Percentiles rank a stretch among this genome's conserved stretches.
Conservation (phyloP, 2,113 vertebrate genomes). For the Platycercus adscitus region DNA sequence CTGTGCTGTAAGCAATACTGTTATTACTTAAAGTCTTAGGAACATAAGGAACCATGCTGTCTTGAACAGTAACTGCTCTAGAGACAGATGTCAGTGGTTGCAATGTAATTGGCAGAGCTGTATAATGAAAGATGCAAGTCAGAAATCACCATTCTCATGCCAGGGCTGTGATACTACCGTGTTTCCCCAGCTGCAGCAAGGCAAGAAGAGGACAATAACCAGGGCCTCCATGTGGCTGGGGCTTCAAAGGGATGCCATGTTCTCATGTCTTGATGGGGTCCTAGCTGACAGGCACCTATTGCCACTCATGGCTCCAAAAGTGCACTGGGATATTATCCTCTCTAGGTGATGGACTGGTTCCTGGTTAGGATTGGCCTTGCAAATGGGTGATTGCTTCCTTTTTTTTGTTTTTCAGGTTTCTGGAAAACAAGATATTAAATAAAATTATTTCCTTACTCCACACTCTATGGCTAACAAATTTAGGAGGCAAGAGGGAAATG, state of each 20-base stretch:
- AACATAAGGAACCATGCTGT: neutral
- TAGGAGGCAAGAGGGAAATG: conserved; percentile 75
- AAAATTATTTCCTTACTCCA: conserved; percentile 82
- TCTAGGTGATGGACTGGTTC: neutral
- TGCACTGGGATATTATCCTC: neutral
- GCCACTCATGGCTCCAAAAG: neutral
- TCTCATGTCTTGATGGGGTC: neutral
- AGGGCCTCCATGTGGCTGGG: neutral
- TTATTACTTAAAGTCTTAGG: neutral
- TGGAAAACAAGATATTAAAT: conserved; percentile 80
- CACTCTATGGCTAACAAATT: conserved; percentile 86
- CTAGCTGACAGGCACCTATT: neutral
- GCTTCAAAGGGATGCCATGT: neutral
- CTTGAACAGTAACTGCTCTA: neutral
- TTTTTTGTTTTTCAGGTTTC: conserved; percentile 72
- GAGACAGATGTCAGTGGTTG: neutral
- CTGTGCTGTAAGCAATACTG: neutral
- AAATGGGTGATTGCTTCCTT: neutral
- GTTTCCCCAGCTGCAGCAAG: neutral
- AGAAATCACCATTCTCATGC: neutral
- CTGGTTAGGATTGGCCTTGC: neutral
- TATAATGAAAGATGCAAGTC: neutral
- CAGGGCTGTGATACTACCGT: neutral
- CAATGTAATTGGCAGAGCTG: neutral
- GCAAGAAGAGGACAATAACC: neutral